These are phyloP conservation scores for Tautogolabrus adspersus DNA, from an alignment of 2,113 vertebrate species.

Conservation along the genomic window DNA sequence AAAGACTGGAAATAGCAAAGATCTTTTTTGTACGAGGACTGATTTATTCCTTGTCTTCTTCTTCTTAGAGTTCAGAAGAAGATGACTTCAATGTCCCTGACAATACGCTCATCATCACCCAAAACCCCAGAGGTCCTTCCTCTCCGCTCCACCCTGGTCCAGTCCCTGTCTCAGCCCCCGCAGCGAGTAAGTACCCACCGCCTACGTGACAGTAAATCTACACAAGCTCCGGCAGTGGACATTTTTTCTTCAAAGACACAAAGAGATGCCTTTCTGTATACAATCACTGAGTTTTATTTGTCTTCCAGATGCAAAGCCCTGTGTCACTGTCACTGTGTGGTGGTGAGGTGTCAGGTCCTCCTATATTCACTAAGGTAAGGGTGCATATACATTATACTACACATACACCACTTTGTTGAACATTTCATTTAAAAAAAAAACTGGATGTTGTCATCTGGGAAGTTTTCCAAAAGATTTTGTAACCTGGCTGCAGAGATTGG, in stretches of 20 bases:
- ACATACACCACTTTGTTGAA: background rate
- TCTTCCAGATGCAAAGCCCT: slow-evolving; percentile 90
- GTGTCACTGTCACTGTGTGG: slow-evolving; percentile 81
- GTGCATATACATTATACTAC: background rate
- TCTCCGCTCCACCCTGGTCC: slow-evolving; percentile 91
- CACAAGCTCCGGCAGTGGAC: background rate
- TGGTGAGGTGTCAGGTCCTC: slow-evolving; percentile 83
- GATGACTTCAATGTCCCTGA: slow-evolving; percentile 94
- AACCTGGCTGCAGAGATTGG: background rate
- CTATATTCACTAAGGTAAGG: slow-evolving; percentile 92
- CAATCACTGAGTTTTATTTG: background rate
- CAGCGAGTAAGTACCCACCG: slow-evolving; percentile 70
- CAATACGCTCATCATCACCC: slow-evolving; percentile 92
- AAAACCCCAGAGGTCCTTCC: slow-evolving; percentile 84
- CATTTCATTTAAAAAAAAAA: background rate
- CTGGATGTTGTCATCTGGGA: background rate
- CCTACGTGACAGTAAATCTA: background rate
- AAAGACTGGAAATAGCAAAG: background rate
- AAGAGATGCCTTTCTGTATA: background rate
- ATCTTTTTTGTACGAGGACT: background rate
- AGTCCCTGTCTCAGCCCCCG: slow-evolving; percentile 88
- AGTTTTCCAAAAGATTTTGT: background rate
- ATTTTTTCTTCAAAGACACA: background rate
- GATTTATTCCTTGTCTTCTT: slow-evolving; percentile 24
- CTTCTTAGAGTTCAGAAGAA: slow-evolving; percentile 92